Base-by-base conservation (phyloP, 2,888 invertebrate species). In the Microdon myrmicae region DNA sequence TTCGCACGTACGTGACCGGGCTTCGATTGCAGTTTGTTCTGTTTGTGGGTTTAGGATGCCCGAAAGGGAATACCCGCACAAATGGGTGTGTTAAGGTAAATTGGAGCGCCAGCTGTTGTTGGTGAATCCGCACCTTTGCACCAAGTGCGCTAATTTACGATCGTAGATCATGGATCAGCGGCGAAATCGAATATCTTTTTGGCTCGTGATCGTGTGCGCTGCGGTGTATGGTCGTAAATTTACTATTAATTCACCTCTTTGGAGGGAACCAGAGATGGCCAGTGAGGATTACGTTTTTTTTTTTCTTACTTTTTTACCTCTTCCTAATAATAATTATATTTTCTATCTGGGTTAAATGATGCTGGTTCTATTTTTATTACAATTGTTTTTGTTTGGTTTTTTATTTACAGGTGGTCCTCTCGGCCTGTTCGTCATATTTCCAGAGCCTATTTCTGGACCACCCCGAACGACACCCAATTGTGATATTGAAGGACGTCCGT, bases 371-470 rank as follows among this genome's bases (percentile, higher is more conserved):
- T n/a, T 19, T 51, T 37, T 6, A 28, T 47, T n/a, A n/a, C n/a
- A n/a, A n/a, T n/a, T n/a, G n/a, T n/a, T 38, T 34, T 12, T 35
- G 64, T 20, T 17, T 29, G 48, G 44, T 38, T 22, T 4, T 60
- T 35, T 19, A 5, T 19, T 81, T 83, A 19, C 84, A 89, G 86
- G 92, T 94, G 83, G 94, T 95, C 79, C 86, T 95, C 80, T 94
- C 94, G 78, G 94, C 94, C 84, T 94, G 94, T 84, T 94, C 93
- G 78, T 92, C 94, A 77, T 95, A 94, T 85, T 95, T 95, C 86
- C 92, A 92, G 81, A 90, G 92, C 77, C 86, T 94, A 76, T 94
- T 94, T 84, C 87, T 92, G 82, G 92, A 93, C 83, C 94, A 94
- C 81, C 93, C 94, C 73, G 90, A 92, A 81, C 88, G 90, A 73